Evolutionary conservation across 2,888 invertebrate species (phyloP), one percentile per base, ranked within the genome.

Genomic region (Conistra vaccinii): DNA sequence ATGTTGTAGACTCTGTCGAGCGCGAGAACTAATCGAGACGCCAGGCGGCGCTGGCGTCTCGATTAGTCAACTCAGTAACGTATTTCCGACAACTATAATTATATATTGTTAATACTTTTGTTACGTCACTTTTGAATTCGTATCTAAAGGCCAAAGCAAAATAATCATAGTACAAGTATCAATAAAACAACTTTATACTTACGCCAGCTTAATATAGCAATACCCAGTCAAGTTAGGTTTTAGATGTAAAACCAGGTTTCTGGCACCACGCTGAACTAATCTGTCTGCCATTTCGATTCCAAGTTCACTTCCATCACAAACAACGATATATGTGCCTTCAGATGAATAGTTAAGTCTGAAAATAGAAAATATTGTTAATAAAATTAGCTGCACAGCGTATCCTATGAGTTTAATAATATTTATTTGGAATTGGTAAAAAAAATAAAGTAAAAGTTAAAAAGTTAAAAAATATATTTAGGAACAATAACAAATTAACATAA

Each of bases 241-340:
- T 6, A 72, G 17, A 5, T 80, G 63, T 23, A 80, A n/a, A 23
- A 80, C 3, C 9, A 80, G 23, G 1, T 83, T 65, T 17, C 58
- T 72, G 2, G 63, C 84, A 35, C 84, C 80, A 2, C 68, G 68
- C n/a, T 58, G 67, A 32, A 80, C 84, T 42, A 80, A 57, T 57
- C 73, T 60, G 20, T 80, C 84, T 35, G 84, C 79, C 17, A 80
- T 60, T 68, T 80, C 73, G 2, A 80, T 60, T 42, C 80, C 80
- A n/a, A 76, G 88, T 77, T 5, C 91, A 78, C 61, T 89, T 86
- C 48, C 91, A 68, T 73, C 67, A 12, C 80, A 68, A 5, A 79
- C 68, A 17, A 80, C 55, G 1, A 80, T 83, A 26, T 72, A 79
- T 3, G 58, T 65, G 6, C 80, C 80, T 39, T 80, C 68, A 12